These are phyloP conservation scores for Elgaria multicarinata DNA, from an alignment of 2,113 vertebrate species.

Conservation along the genomic window DNA sequence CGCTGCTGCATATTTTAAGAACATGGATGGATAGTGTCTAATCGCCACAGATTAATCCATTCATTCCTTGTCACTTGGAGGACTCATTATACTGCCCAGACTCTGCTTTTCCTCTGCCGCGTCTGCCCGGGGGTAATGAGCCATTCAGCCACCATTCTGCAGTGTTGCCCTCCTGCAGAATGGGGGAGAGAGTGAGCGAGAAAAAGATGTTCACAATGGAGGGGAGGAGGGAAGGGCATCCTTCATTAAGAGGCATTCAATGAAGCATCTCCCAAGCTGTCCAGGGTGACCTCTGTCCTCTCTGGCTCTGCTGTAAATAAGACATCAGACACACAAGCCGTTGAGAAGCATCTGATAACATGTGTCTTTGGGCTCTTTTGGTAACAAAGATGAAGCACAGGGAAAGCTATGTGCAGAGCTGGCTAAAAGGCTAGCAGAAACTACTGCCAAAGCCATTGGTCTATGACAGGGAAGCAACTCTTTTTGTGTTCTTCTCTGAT, in stretches of 20 bases:
- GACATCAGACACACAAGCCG: background rate
- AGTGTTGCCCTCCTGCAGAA: constrained; percentile 17
- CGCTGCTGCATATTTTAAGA: constrained; percentile 62
- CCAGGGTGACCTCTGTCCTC: background rate
- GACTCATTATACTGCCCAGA: constrained; percentile 53
- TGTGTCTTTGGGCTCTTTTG: background rate
- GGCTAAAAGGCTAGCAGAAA: background rate
- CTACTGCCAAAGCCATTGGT: background rate
- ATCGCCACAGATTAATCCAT: constrained; percentile 72
- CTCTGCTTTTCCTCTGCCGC: constrained; percentile 40
- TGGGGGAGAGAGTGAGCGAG: background rate
- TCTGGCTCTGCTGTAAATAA: background rate
- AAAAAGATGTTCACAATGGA: background rate
- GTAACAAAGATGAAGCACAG: background rate
- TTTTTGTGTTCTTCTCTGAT: background rate
- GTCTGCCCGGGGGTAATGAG: constrained; percentile 67
- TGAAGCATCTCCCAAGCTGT: background rate
- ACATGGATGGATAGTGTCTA: constrained; percentile 66
- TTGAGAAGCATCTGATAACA: background rate
- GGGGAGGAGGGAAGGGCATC: background rate
- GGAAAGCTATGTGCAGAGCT: background rate
- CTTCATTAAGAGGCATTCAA: constrained; percentile 14
- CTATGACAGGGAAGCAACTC: background rate
- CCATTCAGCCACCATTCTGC: constrained; percentile 57
- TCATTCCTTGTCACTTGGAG: constrained; percentile 68